Base-by-base conservation (phyloP, 2,888 invertebrate species). In the Eurytoma adleriae region DNA sequence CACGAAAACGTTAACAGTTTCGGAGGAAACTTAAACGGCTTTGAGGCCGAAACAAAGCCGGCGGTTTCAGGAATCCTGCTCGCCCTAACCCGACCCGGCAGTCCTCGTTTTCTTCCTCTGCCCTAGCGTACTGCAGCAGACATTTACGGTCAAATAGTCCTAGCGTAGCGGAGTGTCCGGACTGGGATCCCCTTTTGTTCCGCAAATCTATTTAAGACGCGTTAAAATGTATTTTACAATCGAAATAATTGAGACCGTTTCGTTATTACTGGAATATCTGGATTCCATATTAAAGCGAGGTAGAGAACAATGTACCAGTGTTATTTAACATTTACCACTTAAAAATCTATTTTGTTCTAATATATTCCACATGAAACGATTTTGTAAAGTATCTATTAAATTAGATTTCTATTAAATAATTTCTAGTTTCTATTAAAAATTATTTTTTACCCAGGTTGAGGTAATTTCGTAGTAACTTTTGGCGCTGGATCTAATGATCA, bases 11-110 rank as follows among this genome's bases (percentile, higher is more conserved):
- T 78, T 78, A 67, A 67, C 66, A 67, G 59, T 71, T 59, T 57
- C 71, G 40, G 18, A 20, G 5, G 18, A 27, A 77, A 72, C 68
- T 78, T 73, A 73, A 78, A 73, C 54, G 73, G 61, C 78, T 78
- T 78, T 78, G 67, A 61, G 40, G 67, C 40, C 18, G 54, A 76
- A 62, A 76, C 62, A 78, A 71, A 70, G 78, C 70, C 64, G 77
- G 27, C 52, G 64, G 66, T 66, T 74, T 57, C 52, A 24, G 57
- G 67, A 75, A 75, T 75, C 67, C 67, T 27, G 56, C 64, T 30
- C 59, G 16, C 62, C 52, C 57, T 67, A 40, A 67, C 75, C 57
- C 48, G 68, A 3, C 16, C 7, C 18, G 12, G 48, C 48, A 10
- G 64, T 18, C 10, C 12, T 40, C 2, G 30, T 79, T 83, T 81